Evolutionary conservation across 1,140 invertebrate genomes (phyloP), one percentile per base, ranked within the genome.

Genomic region (Lasaia peninsularis): DNA sequence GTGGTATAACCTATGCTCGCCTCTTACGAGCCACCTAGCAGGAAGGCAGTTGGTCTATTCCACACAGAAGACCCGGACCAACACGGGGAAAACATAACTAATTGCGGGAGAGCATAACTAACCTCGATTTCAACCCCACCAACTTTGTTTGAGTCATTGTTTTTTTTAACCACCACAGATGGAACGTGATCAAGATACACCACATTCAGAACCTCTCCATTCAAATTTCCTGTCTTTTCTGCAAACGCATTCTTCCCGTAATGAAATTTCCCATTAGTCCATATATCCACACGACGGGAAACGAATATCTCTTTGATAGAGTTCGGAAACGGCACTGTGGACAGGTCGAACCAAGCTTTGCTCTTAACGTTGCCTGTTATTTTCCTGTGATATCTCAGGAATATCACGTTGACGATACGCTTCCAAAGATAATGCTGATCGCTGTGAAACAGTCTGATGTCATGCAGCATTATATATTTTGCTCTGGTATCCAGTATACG

Each of bases 341-440:
- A 91, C 0, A 96, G 71, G 77, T 94, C 93, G 66, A 91, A 94
- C 91, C 92, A 92, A 9, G 90, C 85, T 16, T 80, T 84, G 33
- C 79, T 86, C 59, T 73, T 80, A 28, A 67, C 50, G 11, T 55
- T 32, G 10, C 60, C 65, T 16, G 56, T 34, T 40, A 73, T 73
- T 53, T 83, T 75, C 1, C 78, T 73, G 65, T 92, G 92, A 67
- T 91, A 86, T 49, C 90, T 89, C 14, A 96, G 85, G 57, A 96
- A 96, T n/a, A 96, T 74, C 0, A 94, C 92, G 65, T 94, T 94
- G 1, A 95, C 90, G 18, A 95, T 93, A 62, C 93, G 90, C 37
- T 93, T 95, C 95, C 95, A 96, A 7, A 96, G 67, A 65, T 95
- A 94, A 66, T 92, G 90, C 60, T 94, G 84, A n/a, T 93, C 89